Evolutionary conservation across 53 echinoderm and acorn worm genomes (phyloP).

Genomic region (Temnopleurus reevesii): DNA sequence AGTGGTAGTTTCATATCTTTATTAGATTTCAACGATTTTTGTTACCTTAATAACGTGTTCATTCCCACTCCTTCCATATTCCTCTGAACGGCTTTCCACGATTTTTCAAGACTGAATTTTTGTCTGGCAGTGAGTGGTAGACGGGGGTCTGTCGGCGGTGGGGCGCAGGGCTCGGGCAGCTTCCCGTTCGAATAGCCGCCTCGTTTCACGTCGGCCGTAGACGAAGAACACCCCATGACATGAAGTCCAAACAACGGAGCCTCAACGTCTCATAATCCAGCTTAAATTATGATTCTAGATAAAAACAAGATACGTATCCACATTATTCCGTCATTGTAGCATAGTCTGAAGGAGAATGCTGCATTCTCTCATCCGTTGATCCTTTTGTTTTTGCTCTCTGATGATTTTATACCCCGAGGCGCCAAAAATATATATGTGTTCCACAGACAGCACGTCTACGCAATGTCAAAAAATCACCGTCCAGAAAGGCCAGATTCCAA

Average conservation of each 20-base stretch:
- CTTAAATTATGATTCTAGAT: neutral
- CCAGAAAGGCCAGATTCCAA: neutral
- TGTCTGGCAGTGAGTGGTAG: conserved; percentile 91
- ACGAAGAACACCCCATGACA: conserved; percentile 56
- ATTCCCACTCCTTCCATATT: conserved; percentile 81
- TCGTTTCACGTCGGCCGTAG: conserved; percentile 55
- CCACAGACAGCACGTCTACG: neutral
- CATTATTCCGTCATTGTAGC: neutral
- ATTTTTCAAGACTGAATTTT: conserved; percentile 96
- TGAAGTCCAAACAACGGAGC: neutral
- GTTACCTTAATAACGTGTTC: conserved; percentile 83
- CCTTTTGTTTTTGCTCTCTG: neutral
- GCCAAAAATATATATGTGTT: neutral
- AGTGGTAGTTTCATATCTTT: neutral
- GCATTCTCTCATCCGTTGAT: neutral
- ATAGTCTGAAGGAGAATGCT: neutral
- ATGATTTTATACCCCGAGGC: neutral
- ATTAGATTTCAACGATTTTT: neutral
- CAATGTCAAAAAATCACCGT: neutral
- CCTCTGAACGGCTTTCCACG: conserved; percentile 98
- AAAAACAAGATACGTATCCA: neutral
- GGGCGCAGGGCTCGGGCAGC: conserved; percentile 73
- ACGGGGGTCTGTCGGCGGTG: conserved; percentile 87
- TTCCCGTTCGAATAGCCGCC: conserved; percentile 62
- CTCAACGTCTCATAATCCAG: conserved; percentile 12